Evolutionary conservation across 2,888 invertebrate genomes (phyloP).

Genomic region (Nysson spinosus): DNA sequence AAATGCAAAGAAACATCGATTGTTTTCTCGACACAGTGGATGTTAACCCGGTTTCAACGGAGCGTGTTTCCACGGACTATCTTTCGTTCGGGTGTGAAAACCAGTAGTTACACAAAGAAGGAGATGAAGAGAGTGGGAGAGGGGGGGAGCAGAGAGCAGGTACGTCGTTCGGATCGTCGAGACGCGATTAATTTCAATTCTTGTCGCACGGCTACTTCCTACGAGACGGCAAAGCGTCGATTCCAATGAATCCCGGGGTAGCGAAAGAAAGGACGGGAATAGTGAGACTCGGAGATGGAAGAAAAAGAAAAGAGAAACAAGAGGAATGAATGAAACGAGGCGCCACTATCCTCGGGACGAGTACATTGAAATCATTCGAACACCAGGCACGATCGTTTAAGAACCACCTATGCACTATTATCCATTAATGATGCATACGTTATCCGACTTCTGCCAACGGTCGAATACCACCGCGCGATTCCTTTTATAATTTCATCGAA

Average conservation of each 20-base stretch:
- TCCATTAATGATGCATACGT: constrained; percentile 45
- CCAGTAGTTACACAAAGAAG: constrained; percentile 32
- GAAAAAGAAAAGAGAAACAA: constrained; percentile 21
- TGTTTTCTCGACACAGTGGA: neutral
- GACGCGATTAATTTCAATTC: constrained; percentile 67
- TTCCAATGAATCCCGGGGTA: constrained; percentile 56
- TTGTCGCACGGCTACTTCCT: constrained; percentile 64
- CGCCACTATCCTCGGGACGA: constrained; percentile 44
- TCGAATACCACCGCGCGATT: neutral
- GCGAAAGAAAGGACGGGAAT: constrained; percentile 16
- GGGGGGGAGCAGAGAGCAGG: too few relatives aligned
- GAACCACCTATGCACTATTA: constrained; percentile 29
- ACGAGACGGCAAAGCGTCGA: constrained; percentile 48
- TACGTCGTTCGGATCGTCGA: constrained; percentile 14
- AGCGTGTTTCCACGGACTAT: neutral
- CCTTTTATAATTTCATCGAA: neutral
- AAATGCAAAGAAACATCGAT: neutral
- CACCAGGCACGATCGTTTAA: constrained; percentile 47
- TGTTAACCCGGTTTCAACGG: neutral
- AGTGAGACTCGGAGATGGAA: constrained; percentile 1
- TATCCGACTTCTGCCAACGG: constrained; percentile 5
- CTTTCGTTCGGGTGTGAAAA: constrained; percentile 24
- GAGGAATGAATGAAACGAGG: constrained; percentile 37
- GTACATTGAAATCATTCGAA: constrained; percentile 48
- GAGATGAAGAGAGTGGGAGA: too few relatives aligned